A percentile compares a stretch with the other conserved stretches of the same genome.
These are phyloP conservation scores for Falco berigora DNA, from an alignment of 2,797 vertebrate species.

Conservation along the genomic window DNA sequence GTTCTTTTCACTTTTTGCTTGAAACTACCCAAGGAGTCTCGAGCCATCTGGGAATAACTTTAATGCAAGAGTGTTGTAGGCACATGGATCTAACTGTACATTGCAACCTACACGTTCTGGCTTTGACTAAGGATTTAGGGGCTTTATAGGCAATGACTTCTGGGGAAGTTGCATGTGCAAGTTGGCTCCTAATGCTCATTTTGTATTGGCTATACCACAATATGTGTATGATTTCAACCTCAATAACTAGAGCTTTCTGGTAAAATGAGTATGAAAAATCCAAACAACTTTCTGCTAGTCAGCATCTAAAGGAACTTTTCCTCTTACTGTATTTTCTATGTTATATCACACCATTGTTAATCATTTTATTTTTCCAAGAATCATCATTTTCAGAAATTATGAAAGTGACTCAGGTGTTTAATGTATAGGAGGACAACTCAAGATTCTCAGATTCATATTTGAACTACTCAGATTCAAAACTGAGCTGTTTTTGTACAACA, in stretches of 20 bases:
- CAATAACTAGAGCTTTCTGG: not conserved
- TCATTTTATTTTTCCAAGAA: not conserved
- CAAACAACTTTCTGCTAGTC: not conserved
- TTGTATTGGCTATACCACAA: not conserved
- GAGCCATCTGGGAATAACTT: not conserved
- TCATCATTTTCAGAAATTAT: not conserved
- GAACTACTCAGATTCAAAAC: not conserved
- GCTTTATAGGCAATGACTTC: not conserved
- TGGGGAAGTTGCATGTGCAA: not conserved
- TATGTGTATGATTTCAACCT: not conserved
- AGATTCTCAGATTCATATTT: not conserved
- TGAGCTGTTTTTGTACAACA: not conserved
- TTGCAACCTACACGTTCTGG: not conserved
- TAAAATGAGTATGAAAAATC: not conserved
- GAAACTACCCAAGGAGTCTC: not conserved
- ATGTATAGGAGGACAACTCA: not conserved
- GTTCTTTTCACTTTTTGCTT: conserved; percentile 18
- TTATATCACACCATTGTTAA: not conserved
- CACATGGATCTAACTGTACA: not conserved
- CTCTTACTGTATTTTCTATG: not conserved
- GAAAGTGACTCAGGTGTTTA: not conserved
- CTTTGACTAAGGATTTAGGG: not conserved
- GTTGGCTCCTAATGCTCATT: not conserved
- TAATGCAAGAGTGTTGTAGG: not conserved
- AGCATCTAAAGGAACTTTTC: not conserved